Evolutionary conservation across 2,113 vertebrate species (phyloP).

Genomic region (Pseudonaja textilis): DNA sequence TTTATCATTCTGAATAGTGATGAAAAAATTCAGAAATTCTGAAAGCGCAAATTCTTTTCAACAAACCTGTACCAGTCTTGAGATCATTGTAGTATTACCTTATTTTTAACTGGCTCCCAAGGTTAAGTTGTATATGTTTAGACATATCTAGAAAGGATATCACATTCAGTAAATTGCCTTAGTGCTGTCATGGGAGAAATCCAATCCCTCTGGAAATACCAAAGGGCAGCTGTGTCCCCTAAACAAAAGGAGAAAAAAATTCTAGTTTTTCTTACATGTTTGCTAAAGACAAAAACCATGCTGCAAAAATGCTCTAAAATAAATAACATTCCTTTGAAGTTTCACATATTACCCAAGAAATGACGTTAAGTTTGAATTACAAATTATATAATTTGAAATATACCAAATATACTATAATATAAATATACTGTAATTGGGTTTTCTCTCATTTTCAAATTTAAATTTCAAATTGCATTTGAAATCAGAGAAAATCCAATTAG

Average conservation of each 20-base stretch:
- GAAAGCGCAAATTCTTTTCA: neutral
- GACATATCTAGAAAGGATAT: conserved; percentile 10
- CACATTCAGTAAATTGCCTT: conserved; percentile 31
- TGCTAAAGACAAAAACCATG: neutral
- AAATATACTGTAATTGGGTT: neutral
- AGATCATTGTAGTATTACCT: conserved; percentile 39
- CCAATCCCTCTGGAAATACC: conserved; percentile 32
- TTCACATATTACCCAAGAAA: neutral
- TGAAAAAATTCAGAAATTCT: neutral
- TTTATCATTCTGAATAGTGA: neutral
- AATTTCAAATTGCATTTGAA: neutral
- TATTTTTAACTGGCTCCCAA: conserved; percentile 17
- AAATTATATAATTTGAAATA: neutral
- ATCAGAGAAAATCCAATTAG: neutral
- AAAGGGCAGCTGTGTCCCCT: conserved; percentile 5
- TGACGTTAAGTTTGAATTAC: neutral
- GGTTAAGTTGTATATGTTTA: neutral
- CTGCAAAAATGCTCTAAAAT: neutral
- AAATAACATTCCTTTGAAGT: neutral
- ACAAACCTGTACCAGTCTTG: neutral
- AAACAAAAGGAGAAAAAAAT: neutral
- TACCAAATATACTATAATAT: too few species aligned
- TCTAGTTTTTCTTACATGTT: neutral
- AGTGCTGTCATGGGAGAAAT: conserved; percentile 31
- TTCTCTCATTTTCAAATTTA: neutral